These are phyloP conservation scores for Rhopilema esculentum DNA, from an alignment of 30 jellyfish, hydroid and myxozoan species.

Conservation along the genomic window DNA sequence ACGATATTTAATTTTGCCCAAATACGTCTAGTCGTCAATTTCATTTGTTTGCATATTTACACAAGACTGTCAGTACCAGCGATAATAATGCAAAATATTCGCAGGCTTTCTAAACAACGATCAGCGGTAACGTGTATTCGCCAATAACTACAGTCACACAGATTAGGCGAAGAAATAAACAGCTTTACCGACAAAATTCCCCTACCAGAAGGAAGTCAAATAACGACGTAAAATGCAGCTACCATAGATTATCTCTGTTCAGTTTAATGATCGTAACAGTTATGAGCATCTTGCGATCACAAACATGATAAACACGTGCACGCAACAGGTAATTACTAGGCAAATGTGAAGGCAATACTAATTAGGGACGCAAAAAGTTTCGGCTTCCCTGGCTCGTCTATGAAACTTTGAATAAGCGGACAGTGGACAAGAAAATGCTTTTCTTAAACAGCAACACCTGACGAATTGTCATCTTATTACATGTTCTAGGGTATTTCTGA, in stretches of 20 bases:
- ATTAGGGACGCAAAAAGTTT: not conserved
- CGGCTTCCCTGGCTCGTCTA: too few relatives aligned
- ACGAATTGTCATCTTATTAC: not conserved
- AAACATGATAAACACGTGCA: not conserved
- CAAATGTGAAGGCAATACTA: not conserved
- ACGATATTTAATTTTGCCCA: not conserved
- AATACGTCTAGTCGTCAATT: slow-evolving; percentile 1
- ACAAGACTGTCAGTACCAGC: slow-evolving; percentile 39
- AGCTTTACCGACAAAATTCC: not conserved
- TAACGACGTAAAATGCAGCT: too few relatives aligned
- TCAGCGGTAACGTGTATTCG: not conserved
- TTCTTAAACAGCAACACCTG: not conserved
- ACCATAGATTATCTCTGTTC: too few relatives aligned
- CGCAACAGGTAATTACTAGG: not conserved
- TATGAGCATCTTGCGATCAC: not conserved
- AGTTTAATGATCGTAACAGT: too few relatives aligned
- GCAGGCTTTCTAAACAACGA: not conserved
- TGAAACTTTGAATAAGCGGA: too few relatives aligned
- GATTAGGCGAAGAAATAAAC: not conserved
- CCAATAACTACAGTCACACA: not conserved
- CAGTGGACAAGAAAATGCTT: too few relatives aligned
- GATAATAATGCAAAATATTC: slow-evolving; percentile 33
- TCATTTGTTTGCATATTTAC: slow-evolving; percentile 60
- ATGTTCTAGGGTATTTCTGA: not conserved
- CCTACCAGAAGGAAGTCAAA: too few relatives aligned